Evolutionary conservation across 2,888 invertebrate genomes (phyloP).

Genomic region (Nomada fucata): DNA sequence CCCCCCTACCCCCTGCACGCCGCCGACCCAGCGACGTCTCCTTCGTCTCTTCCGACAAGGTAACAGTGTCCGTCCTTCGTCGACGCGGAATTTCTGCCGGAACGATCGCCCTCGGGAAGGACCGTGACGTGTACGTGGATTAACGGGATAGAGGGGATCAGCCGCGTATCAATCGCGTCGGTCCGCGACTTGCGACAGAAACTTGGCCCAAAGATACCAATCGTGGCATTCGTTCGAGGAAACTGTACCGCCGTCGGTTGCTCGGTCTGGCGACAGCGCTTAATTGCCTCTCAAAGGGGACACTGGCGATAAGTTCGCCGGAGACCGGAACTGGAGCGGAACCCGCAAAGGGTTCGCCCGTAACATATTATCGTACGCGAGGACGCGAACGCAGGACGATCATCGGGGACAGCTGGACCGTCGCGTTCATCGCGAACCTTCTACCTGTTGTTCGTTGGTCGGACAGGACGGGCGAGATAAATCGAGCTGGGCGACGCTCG

Average conservation of each 20-base stretch:
- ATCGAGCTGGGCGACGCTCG: slow-evolving; percentile 76
- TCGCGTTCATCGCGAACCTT: neutral
- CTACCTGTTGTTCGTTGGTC: neutral
- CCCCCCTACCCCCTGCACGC: too few species aligned
- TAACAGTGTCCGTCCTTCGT: too few species aligned
- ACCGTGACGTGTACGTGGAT: too few species aligned
- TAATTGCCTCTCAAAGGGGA: slow-evolving; percentile 78
- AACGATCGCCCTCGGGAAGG: neutral
- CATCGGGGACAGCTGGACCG: neutral
- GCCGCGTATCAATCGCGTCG: slow-evolving; percentile 1
- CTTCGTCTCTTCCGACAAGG: too few species aligned
- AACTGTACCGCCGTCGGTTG: slow-evolving; percentile 53
- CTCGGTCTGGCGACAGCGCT: slow-evolving; percentile 60
- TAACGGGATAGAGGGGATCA: neutral
- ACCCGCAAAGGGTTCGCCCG: slow-evolving; percentile 11
- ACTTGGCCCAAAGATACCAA: slow-evolving; percentile 74
- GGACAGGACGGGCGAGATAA: slow-evolving; percentile 71
- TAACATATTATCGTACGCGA: neutral
- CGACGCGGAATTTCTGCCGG: too few species aligned
- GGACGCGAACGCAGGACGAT: neutral
- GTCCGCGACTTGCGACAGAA: slow-evolving; percentile 52
- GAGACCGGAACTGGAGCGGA: slow-evolving; percentile 7
- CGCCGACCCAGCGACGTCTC: neutral
- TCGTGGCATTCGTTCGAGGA: slow-evolving; percentile 74
- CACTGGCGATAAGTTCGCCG: slow-evolving; percentile 54